Evolutionary conservation across 2,888 invertebrate genomes (phyloP), one percentile per base, ranked within the genome.

Genomic region (Melanostoma scalare): DNA sequence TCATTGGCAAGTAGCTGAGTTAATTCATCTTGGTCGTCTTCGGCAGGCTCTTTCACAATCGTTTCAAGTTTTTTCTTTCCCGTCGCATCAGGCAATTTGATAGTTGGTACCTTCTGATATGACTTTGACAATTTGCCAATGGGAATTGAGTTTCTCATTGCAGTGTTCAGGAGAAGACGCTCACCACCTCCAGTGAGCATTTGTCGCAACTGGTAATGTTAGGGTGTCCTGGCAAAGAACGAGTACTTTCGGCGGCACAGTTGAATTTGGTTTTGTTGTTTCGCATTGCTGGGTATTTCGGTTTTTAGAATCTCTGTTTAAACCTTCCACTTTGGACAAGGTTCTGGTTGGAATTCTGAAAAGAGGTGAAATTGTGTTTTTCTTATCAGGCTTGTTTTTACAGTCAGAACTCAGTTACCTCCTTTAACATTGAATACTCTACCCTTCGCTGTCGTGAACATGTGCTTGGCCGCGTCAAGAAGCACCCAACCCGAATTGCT

Each of bases 401-500:
- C n/a, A n/a, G 10, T 52, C 2, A 69, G 6, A 5, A 33, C 46
- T 3, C 9, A n/a, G n/a, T 72, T 46, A 90, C 90, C 90, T 94
- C 95, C 95, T 91, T 94, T 93, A 85, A 94, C 93, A 88, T 94
- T 94, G 88, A 93, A 96, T 20, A 96, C 93, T 80, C 96, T 92
- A 44, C 93, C 92, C 89, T 93, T 95, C 0, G 97, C 94, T 86
- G 95, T 92, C 86, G 94, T 92, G 89, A 97, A 98, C 61, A 99
- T 92, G 86, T 95, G 94, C 88, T 98, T 98, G 4, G 98, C 97
- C 0, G 97, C 93, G 89, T 97, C 96, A 10, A 97, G 92, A 56
- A 98, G 92, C 55, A 98, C 94, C 99, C 99, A 99, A 2, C 97
- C 97, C 0, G 97, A 96, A 88, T 95, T 96, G 50, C 95, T 93